These are phyloP conservation scores for Holothuria leucospilota DNA, from an alignment of 53 echinoderm and acorn worm species.

Conservation along the genomic window DNA sequence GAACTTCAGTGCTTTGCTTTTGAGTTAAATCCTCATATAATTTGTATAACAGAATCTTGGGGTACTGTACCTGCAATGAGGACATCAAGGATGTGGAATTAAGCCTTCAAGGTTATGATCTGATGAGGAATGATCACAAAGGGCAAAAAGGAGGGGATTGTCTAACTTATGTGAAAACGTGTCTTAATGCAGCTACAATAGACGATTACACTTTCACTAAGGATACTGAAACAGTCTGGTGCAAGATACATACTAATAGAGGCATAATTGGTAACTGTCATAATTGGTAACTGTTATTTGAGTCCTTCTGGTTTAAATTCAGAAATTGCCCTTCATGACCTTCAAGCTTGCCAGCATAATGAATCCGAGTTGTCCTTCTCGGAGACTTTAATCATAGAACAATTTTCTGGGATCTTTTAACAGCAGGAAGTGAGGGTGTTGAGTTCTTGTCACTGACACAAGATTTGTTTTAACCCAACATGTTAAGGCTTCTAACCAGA, in stretches of 20 bases:
- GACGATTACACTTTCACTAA: background rate
- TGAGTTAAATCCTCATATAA: too few relatives aligned
- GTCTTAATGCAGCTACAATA: slow-evolving; percentile 6
- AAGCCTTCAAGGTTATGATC: background rate
- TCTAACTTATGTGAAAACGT: background rate
- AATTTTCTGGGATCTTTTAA: background rate
- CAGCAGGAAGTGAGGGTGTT: background rate
- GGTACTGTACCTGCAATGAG: background rate
- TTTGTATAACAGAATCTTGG: too few relatives aligned
- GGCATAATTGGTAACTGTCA: slow-evolving; percentile 3
- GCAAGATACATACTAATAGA: background rate
- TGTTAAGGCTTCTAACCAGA: slow-evolving; percentile 26
- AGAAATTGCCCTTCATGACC: background rate
- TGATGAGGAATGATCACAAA: slow-evolving; percentile 39
- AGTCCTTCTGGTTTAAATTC: slow-evolving; percentile 6
- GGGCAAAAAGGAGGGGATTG: slow-evolving; percentile 7
- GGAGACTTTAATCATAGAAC: slow-evolving; percentile 16
- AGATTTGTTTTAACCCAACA: slow-evolving; percentile 21
- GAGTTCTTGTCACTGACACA: slow-evolving; percentile 2
- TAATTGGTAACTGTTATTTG: background rate
- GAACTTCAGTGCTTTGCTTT: too few relatives aligned
- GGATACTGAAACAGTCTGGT: slow-evolving; percentile 22
- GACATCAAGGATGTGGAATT: slow-evolving; percentile 11
- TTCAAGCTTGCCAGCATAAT: slow-evolving; percentile 14
- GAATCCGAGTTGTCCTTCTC: slow-evolving; percentile 25